These are phyloP conservation scores for Bubo blakistoni DNA, from an alignment of 2,113 vertebrate genomes.

Conservation along the genomic window DNA sequence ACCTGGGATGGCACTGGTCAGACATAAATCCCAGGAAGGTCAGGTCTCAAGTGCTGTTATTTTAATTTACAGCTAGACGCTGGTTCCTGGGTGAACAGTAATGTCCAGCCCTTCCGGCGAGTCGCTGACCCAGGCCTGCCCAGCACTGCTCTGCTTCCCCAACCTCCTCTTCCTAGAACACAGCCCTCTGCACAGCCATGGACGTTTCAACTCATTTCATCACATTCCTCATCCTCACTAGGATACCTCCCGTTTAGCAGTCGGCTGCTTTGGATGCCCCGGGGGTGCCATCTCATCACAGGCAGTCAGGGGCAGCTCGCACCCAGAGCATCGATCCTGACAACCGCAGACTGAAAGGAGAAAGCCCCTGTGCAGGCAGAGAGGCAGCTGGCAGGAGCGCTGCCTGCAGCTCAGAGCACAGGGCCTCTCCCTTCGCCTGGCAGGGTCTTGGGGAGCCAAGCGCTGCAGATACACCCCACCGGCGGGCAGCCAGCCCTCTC, in stretches of 20 bases:
- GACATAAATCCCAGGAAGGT: neutral
- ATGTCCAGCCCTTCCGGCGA: neutral
- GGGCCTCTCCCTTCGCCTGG: neutral
- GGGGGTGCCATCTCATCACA: neutral
- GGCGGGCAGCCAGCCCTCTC: neutral
- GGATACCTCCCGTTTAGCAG: neutral
- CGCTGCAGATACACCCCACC: neutral
- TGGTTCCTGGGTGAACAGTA: neutral
- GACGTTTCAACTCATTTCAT: neutral
- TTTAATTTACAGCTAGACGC: neutral
- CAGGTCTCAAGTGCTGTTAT: neutral
- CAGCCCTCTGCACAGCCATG: neutral
- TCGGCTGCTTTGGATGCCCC: neutral
- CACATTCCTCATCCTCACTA: neutral
- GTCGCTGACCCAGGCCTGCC: neutral
- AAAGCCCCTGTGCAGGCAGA: neutral
- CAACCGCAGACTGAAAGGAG: neutral
- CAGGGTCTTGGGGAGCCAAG: fast-evolving
- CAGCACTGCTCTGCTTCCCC: neutral
- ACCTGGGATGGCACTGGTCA: neutral
- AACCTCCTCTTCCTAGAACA: neutral
- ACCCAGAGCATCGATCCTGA: neutral
- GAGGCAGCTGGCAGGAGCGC: neutral
- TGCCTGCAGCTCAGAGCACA: neutral
- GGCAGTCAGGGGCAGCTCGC: neutral